These are phyloP conservation scores for Lytechinus pictus DNA, from an alignment of 35 echinoderm and acorn worm species.

Conservation along the genomic window DNA sequence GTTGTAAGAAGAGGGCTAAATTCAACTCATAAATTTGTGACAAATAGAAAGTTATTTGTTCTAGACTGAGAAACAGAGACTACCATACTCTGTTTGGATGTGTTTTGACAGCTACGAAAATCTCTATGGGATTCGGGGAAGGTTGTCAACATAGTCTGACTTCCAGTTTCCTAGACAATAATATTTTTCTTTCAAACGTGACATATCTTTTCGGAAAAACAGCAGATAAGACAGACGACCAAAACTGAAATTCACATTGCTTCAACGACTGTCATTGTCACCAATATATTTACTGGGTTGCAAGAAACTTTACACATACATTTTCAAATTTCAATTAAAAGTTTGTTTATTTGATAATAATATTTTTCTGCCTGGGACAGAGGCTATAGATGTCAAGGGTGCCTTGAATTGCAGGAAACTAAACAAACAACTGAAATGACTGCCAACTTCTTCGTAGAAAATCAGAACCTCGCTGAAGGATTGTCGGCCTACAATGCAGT, in stretches of 20 bases:
- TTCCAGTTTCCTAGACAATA: conserved; percentile 9
- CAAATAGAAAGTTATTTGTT: neutral
- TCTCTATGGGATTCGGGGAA: neutral
- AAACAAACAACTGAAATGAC: neutral
- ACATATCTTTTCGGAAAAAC: neutral
- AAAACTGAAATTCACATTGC: no score
- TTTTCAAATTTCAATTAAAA: neutral
- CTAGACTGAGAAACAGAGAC: neutral
- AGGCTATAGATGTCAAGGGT: neutral
- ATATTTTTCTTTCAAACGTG: neutral
- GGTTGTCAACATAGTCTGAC: neutral
- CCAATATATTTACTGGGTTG: no score
- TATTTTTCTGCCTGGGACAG: neutral
- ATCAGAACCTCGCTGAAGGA: no score
- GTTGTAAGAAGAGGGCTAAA: neutral
- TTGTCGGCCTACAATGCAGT: neutral
- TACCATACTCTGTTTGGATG: neutral
- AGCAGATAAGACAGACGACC: neutral
- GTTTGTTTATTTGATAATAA: neutral
- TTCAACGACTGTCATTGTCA: no score
- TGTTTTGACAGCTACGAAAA: conserved; percentile 18
- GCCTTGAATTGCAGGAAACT: neutral
- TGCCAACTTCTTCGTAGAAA: neutral
- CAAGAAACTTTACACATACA: no score
- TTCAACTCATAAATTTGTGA: neutral